phyloP scores from a whole-genome alignment of 2,797 vertebrate species.

The Enteromius unitaeniatus region DNA sequence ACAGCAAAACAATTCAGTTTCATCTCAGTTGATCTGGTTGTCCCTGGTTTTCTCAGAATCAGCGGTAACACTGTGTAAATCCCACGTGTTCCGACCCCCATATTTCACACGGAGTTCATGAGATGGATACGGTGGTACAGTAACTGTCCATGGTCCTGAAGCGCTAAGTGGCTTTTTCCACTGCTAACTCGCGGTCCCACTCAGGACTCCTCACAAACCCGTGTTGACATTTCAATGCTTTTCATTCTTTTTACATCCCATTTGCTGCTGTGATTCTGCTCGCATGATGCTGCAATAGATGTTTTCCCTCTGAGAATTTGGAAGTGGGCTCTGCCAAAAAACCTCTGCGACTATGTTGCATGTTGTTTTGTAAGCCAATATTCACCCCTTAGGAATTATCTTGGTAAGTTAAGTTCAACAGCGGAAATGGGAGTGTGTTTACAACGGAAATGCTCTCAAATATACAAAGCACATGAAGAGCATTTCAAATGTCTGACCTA shows the following conservation, averaged over 20 bases:
- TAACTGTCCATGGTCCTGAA: constrained; percentile 83
- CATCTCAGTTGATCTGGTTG: not conserved
- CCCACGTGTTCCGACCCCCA: constrained; percentile 56
- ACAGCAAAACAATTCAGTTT: not conserved
- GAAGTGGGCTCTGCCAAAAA: constrained; percentile 47
- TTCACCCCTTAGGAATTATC: constrained; percentile 51
- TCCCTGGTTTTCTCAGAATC: constrained; percentile 14
- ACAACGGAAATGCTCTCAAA: constrained; percentile 41
- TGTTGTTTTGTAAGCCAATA: constrained; percentile 60
- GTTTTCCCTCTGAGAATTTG: constrained; percentile 54
- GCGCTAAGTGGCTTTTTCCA: constrained; percentile 75
- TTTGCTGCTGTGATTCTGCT: constrained; percentile 72
- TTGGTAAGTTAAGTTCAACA: constrained; percentile 54
- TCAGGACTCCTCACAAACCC: constrained; percentile 72
- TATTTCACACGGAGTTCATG: constrained; percentile 69
- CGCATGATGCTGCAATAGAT: constrained; percentile 59
- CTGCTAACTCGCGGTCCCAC: constrained; percentile 68
- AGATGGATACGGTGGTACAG: constrained; percentile 69
- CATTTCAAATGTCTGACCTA: constrained; percentile 48
- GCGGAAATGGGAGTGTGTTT: constrained; percentile 49
- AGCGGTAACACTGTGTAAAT: constrained; percentile 22
- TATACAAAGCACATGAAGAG: constrained; percentile 34
- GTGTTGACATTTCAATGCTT: constrained; percentile 78
- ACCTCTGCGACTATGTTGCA: constrained; percentile 57
- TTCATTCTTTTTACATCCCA: constrained; percentile 74